Evolutionary conservation across 2,888 invertebrate genomes (phyloP), one percentile per base, ranked within the genome.

Genomic region (Entomobrya multifasciata): DNA sequence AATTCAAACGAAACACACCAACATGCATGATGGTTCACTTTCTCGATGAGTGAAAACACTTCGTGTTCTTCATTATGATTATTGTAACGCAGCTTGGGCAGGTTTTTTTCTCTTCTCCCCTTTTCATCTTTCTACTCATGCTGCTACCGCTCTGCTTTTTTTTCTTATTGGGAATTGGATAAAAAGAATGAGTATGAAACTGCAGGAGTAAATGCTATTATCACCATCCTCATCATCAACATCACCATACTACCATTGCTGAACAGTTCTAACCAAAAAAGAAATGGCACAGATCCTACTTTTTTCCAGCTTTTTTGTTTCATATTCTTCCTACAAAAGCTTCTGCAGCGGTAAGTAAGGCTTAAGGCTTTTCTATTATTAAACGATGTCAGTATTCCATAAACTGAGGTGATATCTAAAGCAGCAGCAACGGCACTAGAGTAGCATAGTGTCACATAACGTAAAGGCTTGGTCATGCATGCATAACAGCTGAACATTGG

Each of bases 21-120:
- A 36, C 8, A 8, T 36, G 36, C 8, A 36, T 36, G 36, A 72
- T 49, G 25, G 25, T 47, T 72, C 72, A 25, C 44, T 47, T 17
- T 70, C 47, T 25, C 72, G n/a, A 52, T 49, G 72, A 52, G 47
- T 52, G 22, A 52, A 15, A 25, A 52, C 49, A 49, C 5, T n/a
- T 52, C 17, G 22, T 57, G 6, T 22, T 72, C 17, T 49, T 49
- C 49, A 49, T 72, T 72, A 27, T 72, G 49, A 72, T 72, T 49
- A 49, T 72, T 72, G 49, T 72, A 72, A 72, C 49, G 49, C 72
- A 72, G 72, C 49, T 72, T 72, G 49, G 49, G 72, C 72, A 72
- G 49, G 72, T 72, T 72, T 72, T 72, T 72, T 36, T 49, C 52
- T 49, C 49, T 10, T 49, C 72, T 72, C 72, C 49, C 27, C 8